A percentile compares a stretch with the other conserved stretches of the same genome.
Evolutionary conservation across 2,888 invertebrate species (phyloP).

Genomic region (Platycheirus albimanus): DNA sequence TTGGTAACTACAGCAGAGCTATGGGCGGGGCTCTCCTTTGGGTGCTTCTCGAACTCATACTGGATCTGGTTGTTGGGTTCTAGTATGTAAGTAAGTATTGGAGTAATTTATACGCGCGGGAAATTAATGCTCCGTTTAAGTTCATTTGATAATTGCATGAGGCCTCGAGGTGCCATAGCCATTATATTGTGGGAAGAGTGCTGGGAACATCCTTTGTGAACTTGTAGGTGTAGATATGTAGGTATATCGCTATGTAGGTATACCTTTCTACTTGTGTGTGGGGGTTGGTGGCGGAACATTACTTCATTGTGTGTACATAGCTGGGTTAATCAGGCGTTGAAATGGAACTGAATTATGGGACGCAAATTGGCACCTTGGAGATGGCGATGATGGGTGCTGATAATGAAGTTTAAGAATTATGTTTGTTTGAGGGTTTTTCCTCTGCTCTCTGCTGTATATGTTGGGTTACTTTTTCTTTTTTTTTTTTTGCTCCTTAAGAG

Average conservation of each 20-base stretch:
- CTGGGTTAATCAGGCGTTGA: conserved; percentile 73
- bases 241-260: too few species aligned
- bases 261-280: too few species aligned
- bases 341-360: conserved; percentile 74
- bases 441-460: background rate
- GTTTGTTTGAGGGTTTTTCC: conserved; percentile 63
- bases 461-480: background rate
- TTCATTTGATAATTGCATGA: conserved; percentile 83
- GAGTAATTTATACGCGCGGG: conserved; percentile 77
- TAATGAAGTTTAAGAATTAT: conserved; percentile 74
- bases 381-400: conserved; percentile 73
- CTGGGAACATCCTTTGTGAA: conserved; percentile 65
- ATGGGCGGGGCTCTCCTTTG: conserved; percentile 72
- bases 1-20: too few species aligned
- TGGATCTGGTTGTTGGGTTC: conserved; percentile 14
- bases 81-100: conserved; percentile 4
- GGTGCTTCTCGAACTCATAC: conserved; percentile 45
- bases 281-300: conserved; percentile 72
- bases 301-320: conserved; percentile 74
- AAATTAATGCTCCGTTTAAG: conserved; percentile 80
- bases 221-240: conserved; percentile 62
- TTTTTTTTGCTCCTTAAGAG: conserved; percentile 43
- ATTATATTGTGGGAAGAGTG: conserved; percentile 76
- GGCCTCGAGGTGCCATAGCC: conserved; percentile 82
- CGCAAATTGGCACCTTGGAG: conserved; percentile 74